These are phyloP conservation scores for Lasioglossum zephyrum DNA, from an alignment of 2,888 invertebrate genomes.

Conservation along the genomic window DNA sequence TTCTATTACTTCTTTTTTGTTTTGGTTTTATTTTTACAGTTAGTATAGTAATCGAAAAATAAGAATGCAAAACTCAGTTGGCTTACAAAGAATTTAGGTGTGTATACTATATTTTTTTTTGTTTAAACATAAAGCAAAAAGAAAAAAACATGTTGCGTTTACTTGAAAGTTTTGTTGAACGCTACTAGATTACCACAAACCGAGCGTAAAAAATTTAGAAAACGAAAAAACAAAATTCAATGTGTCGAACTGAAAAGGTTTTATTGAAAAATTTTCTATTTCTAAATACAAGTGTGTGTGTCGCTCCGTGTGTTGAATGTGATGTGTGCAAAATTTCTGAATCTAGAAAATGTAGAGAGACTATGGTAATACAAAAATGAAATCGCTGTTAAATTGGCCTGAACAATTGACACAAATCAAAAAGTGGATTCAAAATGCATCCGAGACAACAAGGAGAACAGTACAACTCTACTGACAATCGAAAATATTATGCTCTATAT, in stretches of 20 bases:
- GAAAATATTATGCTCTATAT: slow-evolving; percentile 44
- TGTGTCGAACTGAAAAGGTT: slow-evolving; percentile 83
- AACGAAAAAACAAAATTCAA: slow-evolving; percentile 82
- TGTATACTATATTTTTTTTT: background rate
- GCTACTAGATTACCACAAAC: slow-evolving; percentile 49
- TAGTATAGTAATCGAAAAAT: slow-evolving; percentile 33
- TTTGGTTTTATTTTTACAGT: slow-evolving; percentile 20
- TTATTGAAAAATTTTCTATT: slow-evolving; percentile 82
- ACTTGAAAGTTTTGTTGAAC: background rate
- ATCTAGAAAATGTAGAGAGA: slow-evolving; percentile 60
- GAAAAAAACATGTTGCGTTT: slow-evolving; percentile 8
- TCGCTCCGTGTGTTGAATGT: slow-evolving; percentile 71
- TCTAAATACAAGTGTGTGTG: slow-evolving; percentile 82
- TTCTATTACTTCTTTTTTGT: slow-evolving; percentile 28
- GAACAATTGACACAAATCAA: slow-evolving; percentile 60
- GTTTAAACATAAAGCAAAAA: background rate
- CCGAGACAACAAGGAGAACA: slow-evolving; percentile 50
- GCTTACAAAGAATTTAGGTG: slow-evolving; percentile 5
- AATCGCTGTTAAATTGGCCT: slow-evolving; percentile 65
- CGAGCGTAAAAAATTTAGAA: slow-evolving; percentile 81
- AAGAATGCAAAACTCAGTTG: slow-evolving; percentile 15
- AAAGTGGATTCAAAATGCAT: slow-evolving; percentile 57
- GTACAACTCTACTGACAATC: slow-evolving; percentile 59
- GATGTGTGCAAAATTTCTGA: slow-evolving; percentile 69
- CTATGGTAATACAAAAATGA: slow-evolving; percentile 66